phyloP scores from a whole-genome alignment of 2,113 vertebrate genomes.

The Trichomycterus rosablanca region DNA sequence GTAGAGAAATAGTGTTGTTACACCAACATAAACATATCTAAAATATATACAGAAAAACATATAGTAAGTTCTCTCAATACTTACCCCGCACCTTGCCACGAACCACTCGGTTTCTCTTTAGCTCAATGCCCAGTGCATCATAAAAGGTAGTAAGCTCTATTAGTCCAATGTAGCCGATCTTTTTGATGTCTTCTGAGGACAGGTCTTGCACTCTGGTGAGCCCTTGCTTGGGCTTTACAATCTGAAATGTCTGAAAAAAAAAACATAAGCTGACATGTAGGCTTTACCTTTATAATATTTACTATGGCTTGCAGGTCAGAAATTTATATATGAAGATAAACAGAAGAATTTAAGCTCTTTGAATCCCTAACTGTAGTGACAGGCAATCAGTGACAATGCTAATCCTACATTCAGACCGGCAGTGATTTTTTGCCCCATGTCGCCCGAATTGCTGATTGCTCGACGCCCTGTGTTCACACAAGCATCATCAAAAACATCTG shows the following conservation, averaged over 20 bases:
- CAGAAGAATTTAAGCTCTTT: no score
- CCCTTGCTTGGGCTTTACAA: conserved; percentile 74
- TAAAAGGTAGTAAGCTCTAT: conserved; percentile 82
- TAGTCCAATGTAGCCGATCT: conserved; percentile 78
- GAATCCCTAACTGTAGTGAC: no score
- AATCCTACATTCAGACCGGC: no score
- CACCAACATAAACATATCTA: not conserved
- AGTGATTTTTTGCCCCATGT: no score
- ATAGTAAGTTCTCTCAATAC: not conserved
- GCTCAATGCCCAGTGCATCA: conserved; percentile 75
- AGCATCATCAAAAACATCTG: no score
- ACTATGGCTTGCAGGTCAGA: no score
- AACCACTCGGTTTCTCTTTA: conserved; percentile 75
- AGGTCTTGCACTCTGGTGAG: conserved; percentile 77
- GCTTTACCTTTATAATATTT: no score
- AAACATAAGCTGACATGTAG: no score
- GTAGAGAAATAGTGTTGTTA: conserved; percentile 17
- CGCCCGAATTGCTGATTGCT: no score
- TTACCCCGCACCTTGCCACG: conserved; percentile 77
- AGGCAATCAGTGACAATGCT: no score
- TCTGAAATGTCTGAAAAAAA: conserved; percentile 67
- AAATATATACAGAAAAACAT: not conserved
- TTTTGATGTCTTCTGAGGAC: conserved; percentile 81
- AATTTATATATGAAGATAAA: no score
- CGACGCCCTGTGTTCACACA: no score